Base-by-base conservation (phyloP, 2,797 vertebrate species). In the Acestrorhynchus altus region DNA sequence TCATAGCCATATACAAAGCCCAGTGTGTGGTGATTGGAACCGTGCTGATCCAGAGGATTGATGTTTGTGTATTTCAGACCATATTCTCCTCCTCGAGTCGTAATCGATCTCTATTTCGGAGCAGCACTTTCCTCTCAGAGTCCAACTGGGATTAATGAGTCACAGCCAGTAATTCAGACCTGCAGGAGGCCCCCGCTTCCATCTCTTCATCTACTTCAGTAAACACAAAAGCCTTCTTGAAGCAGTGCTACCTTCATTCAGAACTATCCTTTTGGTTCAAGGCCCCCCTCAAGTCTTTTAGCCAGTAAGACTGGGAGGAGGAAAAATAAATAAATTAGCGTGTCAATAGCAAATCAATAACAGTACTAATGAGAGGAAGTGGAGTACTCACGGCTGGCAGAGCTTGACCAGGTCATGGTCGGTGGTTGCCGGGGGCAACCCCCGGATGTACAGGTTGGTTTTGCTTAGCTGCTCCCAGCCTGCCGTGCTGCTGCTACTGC, bases 391-490 rank as follows among this genome's bases (percentile, higher is more conserved):
- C 98, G 97, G 96, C 91, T 98, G 97, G 89, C 98, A 99, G 87
- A 99, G 94, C 84, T 98, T 98, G 89, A 98, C 98, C 91, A 99
- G 95, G 92, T 99, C 98, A 89, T 98, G 96, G 90, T 99, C 98
- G 61, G 96, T 99, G 93, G 97, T 99, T 82, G 94, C 93, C 40
- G 97, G 97, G 88, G 94, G 94, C 92, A 99, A 91, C 74, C 96
- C 98, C 89, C 98, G 94, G 89, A 99, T 99, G 87, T 99, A 99
- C 85, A 99, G 96, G 91, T 99, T 99, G 18, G 98, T 99, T 95
- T 98, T 99, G 92, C 98, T 99, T 89, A 99, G 96, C 85, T 98
- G 97, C 88, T 99, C 98, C 97, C 97, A 99, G 89, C 98, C 96
- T 86, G 96, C 96, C 73, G 88, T 92, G 92, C 95, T 98, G 87